Percentiles rank a stretch among this genome's conserved stretches.
Evolutionary conservation across 64 coral and sea anemone species (phyloP).

Genomic region (Actinia tenebrosa): DNA sequence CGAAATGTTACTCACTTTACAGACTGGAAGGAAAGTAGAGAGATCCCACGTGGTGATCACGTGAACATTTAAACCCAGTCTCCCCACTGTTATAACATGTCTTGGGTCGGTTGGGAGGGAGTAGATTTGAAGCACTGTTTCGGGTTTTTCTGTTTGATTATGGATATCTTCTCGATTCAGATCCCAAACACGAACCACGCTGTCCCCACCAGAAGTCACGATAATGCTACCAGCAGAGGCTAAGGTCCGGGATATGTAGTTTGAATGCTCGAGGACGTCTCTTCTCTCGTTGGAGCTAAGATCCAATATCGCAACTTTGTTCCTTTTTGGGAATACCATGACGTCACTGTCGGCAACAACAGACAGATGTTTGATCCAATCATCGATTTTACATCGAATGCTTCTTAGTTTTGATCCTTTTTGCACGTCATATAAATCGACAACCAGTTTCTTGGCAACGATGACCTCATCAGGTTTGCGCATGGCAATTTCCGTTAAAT

Average conservation of each 20-base stretch:
- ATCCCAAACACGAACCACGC: conserved; percentile 73
- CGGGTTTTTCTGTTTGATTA: conserved; percentile 34
- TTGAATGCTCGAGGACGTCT: conserved; percentile 57
- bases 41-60: conserved; percentile 77
- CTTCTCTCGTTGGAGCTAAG: conserved; percentile 52
- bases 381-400: conserved; percentile 59
- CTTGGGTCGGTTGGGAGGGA: conserved; percentile 50
- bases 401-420: conserved; percentile 43
- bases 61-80: conserved; percentile 63
- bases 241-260: conserved; percentile 59
- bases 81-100: conserved; percentile 71
- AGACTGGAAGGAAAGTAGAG: conserved; percentile 52
- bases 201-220: conserved; percentile 75
- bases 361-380: conserved; percentile 68
- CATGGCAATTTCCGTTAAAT: conserved; percentile 78
- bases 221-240: conserved; percentile 39
- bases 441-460: conserved; percentile 79
- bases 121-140: conserved; percentile 63
- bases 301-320: conserved; percentile 54
- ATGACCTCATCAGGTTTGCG: conserved; percentile 53
- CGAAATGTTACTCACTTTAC: conserved; percentile 61
- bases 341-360: conserved; percentile 19
- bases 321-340: conserved; percentile 74
- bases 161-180: conserved; percentile 59
- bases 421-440: conserved; percentile 61